These are phyloP conservation scores for Chanos chanos DNA, from an alignment of 2,797 vertebrate species.

Conservation along the genomic window DNA sequence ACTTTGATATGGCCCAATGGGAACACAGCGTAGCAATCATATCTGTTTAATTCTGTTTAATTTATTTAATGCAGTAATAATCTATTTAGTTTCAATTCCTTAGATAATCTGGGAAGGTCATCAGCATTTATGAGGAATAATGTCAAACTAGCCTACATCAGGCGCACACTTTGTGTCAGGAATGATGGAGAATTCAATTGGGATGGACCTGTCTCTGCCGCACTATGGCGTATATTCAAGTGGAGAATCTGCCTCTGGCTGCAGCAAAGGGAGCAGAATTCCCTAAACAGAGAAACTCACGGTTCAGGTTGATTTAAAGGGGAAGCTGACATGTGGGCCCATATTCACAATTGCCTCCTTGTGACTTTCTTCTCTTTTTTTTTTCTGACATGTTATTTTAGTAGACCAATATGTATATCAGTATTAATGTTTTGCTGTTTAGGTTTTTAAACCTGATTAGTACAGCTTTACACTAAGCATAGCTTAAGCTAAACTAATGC, in stretches of 20 bases:
- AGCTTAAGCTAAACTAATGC: no score
- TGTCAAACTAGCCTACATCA: constrained; percentile 37
- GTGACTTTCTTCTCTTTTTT: no score
- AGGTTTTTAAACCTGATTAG: no score
- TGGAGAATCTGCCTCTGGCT: constrained; percentile 13
- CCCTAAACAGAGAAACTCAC: neutral
- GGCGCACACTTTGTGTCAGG: constrained; percentile 45
- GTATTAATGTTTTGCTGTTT: no score
- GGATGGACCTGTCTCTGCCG: constrained; percentile 31
- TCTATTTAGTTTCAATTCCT: constrained; percentile 69
- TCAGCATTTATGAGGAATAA: constrained; percentile 65
- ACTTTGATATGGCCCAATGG: constrained; percentile 63
- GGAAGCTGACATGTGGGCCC: constrained; percentile 44
- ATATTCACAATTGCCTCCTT: no score
- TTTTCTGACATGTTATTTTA: no score
- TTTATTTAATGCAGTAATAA: constrained; percentile 56
- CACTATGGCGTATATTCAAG: constrained; percentile 14
- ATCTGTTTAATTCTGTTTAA: no score
- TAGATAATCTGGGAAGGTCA: constrained; percentile 55
- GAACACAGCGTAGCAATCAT: no score
- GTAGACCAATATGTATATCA: no score
- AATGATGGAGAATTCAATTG: constrained; percentile 63
- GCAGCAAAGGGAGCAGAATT: constrained; percentile 7
- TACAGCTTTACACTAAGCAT: no score
- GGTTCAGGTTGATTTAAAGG: neutral